These are phyloP conservation scores for Nomia melanderi DNA, from an alignment of 1,140 invertebrate genomes.

Conservation along the genomic window DNA sequence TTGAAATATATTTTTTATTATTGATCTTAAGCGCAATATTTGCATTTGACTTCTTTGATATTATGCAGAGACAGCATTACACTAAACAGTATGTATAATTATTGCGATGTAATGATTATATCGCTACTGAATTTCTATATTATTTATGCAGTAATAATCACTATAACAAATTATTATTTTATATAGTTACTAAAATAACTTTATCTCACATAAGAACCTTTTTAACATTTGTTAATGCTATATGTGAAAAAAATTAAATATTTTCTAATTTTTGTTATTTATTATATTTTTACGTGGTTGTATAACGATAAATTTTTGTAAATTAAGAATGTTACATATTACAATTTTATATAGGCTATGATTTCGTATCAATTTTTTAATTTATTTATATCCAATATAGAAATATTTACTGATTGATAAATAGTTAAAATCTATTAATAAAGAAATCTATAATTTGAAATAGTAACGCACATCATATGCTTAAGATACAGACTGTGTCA, in stretches of 20 bases:
- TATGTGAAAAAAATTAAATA: neutral
- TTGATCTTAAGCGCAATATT: conserved; percentile 7
- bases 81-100: neutral
- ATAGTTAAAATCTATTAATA: neutral
- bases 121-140: neutral
- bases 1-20: neutral
- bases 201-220: neutral
- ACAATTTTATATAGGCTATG: neutral
- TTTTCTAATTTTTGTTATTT: neutral
- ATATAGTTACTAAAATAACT: neutral
- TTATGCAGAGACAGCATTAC: neutral
- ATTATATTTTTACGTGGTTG: neutral
- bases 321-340: neutral
- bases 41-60: neutral
- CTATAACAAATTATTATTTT: neutral
- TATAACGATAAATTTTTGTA: neutral
- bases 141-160: neutral
- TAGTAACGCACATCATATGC: neutral
- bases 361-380: neutral
- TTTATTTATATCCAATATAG: neutral
- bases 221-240: neutral
- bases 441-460: neutral
- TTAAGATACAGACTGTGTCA: neutral
- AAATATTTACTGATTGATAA: neutral
- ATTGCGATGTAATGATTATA: neutral